Evolutionary conservation across 2,888 invertebrate species (phyloP), one percentile per base, ranked within the genome.

Genomic region (Stenichneumon culpator): DNA sequence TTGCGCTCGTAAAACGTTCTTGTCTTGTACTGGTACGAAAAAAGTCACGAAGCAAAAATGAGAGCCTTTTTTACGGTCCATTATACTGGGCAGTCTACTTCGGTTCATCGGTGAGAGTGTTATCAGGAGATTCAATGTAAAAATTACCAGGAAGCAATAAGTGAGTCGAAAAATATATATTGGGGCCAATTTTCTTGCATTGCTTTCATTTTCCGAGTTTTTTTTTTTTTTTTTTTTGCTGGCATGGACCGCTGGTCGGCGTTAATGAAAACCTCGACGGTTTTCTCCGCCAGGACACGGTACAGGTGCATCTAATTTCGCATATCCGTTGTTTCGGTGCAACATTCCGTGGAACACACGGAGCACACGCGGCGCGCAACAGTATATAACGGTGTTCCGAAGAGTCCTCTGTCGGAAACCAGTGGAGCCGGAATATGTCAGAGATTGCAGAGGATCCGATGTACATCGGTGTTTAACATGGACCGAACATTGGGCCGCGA

Each of bases 391-490:
- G 63, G 69, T 78, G 52, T 65, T 79, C 72, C 52, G 57, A 72
- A n/a, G 63, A 70, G 44, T 52, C 70, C 28, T 73, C 16, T 14
- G n/a, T 47, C 82, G 82, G 85, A 77, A 82, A 85, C 70, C 75
- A 65, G 19, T 19, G 75, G 50, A 75, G 22, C 52, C 19, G 32
- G 79, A 79, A 60, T 68, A 75, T 72, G 60, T 52, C 44, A 32
- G 72, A 60, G 73, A 75, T 79, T 82, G 70, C 79, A 67, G 85
- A 72, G 74, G 52, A 69, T 52, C 72, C 54, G 77, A 80, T 77
- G 82, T 77, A 80, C 54, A 79, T 25, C n/a, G 19, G 73, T 28
- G 68, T 73, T 77, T 73, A 79, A 82, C 82, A 82, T 77, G 79
- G 39, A 54, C 75, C 85, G 75, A 82, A 82, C 82, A 80, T 73